Conservation (phyloP, 2,113 vertebrate species). For the Sardina pilchardus region DNA sequence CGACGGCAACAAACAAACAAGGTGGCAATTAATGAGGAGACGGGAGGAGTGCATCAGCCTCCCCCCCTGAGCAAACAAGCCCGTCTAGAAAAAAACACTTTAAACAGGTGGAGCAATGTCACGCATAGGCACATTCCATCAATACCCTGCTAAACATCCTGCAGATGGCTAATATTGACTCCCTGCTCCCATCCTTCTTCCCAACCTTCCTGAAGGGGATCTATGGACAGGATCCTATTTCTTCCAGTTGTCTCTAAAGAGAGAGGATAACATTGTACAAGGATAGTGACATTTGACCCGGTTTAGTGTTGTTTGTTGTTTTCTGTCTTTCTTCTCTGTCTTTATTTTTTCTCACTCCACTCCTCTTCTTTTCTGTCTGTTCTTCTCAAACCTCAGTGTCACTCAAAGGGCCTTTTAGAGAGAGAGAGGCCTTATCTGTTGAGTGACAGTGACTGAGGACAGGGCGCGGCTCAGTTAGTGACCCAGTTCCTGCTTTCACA, state of each 20-base stretch:
- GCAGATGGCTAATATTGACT: conserved; percentile 26
- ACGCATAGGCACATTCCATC: conserved; percentile 9
- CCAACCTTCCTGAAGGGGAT: conserved; percentile 18
- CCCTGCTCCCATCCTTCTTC: neutral
- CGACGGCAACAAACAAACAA: conserved; percentile 43
- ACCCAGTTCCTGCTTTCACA: conserved; percentile 38
- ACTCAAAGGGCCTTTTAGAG: conserved; percentile 12
- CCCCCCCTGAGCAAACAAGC: neutral
- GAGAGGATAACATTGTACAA: neutral
- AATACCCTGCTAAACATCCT: conserved; percentile 10
- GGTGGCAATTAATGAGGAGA: conserved; percentile 44
- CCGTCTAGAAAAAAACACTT: neutral
- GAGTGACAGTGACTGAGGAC: conserved; percentile 34
- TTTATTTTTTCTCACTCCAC: neutral
- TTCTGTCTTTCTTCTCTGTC: neutral
- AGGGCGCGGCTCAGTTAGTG: conserved; percentile 33
- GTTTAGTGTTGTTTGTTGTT: conserved; percentile 5
- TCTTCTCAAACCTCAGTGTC: neutral
- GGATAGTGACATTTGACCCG: conserved; percentile 16
- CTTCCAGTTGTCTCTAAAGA: neutral
- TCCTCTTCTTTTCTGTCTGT: conserved; percentile 3
- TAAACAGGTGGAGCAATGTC: neutral
- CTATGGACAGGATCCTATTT: conserved; percentile 28
- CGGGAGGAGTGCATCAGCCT: conserved; percentile 22
- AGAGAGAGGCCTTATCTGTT: conserved; percentile 37